phyloP scores from a whole-genome alignment of 2,797 vertebrate species.

The Rhabdophis nuchalis region DNA sequence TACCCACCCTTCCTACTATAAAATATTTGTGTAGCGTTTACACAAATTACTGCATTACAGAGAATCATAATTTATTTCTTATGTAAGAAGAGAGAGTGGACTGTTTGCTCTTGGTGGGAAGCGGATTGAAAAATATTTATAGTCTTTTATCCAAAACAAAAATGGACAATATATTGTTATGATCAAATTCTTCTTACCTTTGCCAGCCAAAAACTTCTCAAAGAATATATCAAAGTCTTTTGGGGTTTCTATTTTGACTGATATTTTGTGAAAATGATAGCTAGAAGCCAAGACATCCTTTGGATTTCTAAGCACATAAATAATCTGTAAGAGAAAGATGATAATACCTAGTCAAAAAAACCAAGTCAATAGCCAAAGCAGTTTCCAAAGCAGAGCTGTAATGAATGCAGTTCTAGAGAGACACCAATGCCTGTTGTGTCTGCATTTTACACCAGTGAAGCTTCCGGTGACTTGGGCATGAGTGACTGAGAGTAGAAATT shows the following conservation, averaged over 20 bases:
- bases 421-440: too few species aligned
- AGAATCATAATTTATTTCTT: background rate
- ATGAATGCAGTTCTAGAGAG: too few species aligned
- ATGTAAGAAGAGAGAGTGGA: background rate
- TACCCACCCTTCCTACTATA: background rate
- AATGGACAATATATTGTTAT: background rate
- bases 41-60: background rate
- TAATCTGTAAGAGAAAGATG: slow-evolving; percentile 13
- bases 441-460: too few species aligned
- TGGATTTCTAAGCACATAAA: slow-evolving; percentile 46
- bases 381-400: too few species aligned
- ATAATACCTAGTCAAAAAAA: background rate
- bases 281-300: slow-evolving; percentile 37
- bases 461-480: too few species aligned
- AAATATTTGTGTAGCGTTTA: background rate
- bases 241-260: background rate
- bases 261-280: slow-evolving; percentile 22
- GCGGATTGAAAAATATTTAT: background rate
- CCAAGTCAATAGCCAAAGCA: background rate
- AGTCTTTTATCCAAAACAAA: background rate
- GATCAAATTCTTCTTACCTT: slow-evolving; percentile 15
- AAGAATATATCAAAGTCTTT: slow-evolving; percentile 26
- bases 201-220: slow-evolving; percentile 35
- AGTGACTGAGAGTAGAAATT: too few species aligned
- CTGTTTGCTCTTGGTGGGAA: background rate